Conservation (phyloP, 2,888 invertebrate genomes). For the Euplexia lucipara region DNA sequence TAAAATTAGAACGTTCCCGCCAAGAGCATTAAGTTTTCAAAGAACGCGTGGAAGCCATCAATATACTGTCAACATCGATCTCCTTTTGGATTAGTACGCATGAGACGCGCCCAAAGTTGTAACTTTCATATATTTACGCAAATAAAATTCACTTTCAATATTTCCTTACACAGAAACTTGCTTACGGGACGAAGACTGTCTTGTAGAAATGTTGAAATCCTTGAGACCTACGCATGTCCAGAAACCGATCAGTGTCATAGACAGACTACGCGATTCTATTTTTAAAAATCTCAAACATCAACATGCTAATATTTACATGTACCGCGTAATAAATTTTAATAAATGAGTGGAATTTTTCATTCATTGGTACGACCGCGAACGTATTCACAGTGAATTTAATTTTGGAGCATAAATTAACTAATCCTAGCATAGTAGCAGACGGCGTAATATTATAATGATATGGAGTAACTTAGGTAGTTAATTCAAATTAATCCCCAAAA, state of each 20-base stretch:
- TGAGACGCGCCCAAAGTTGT: conserved; percentile 41
- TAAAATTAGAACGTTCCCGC: conserved; percentile 51
- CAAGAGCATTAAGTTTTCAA: conserved; percentile 44
- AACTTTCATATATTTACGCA: conserved; percentile 59
- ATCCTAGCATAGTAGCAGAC: conserved; percentile 68
- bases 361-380: conserved; percentile 63
- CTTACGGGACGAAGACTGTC: neutral
- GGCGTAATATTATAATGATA: conserved; percentile 60
- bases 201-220: neutral
- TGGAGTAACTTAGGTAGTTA: conserved; percentile 55
- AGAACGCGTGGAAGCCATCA: conserved; percentile 45
- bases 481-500: conserved; percentile 69
- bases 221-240: conserved; percentile 11
- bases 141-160: conserved; percentile 60
- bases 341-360: conserved; percentile 68
- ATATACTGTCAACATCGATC: conserved; percentile 57
- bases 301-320: conserved; percentile 35
- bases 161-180: conserved; percentile 25
- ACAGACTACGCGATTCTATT: conserved; percentile 16
- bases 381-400: conserved; percentile 60
- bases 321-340: conserved; percentile 36
- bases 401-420: conserved; percentile 70
- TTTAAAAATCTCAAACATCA: conserved; percentile 23
- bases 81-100: conserved; percentile 43
- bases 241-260: conserved; percentile 1